phyloP scores from a whole-genome alignment of 2,888 invertebrate species.

The Asteroscopus sphinx region DNA sequence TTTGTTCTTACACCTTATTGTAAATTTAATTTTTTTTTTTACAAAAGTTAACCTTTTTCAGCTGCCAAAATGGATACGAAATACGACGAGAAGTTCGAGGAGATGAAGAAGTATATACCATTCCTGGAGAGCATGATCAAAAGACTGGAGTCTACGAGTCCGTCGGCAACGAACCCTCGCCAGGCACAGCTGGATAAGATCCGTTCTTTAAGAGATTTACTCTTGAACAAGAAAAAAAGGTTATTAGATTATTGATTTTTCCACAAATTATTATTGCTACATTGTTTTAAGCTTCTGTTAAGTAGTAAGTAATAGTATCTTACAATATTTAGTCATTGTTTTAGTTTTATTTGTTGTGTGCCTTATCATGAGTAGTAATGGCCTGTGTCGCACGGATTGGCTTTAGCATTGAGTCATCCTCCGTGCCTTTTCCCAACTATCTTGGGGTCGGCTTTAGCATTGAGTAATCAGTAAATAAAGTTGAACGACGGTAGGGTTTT shows the following conservation, averaged over 20 bases:
- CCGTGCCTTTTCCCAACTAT: too few relatives aligned
- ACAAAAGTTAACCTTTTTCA: slow-evolving; percentile 59
- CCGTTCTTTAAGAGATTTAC: slow-evolving; percentile 90
- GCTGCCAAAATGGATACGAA: slow-evolving; percentile 80
- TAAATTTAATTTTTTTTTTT: not conserved
- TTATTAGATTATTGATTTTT: slow-evolving; percentile 13
- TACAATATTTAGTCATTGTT: too few relatives aligned
- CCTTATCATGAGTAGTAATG: too few relatives aligned
- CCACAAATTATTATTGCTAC: slow-evolving; percentile 1
- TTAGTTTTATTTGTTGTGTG: too few relatives aligned
- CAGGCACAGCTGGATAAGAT: slow-evolving; percentile 91
- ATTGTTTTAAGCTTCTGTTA: not conserved
- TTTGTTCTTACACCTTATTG: not conserved
- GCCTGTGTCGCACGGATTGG: too few relatives aligned
- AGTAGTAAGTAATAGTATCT: not conserved
- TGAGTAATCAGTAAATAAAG: too few relatives aligned
- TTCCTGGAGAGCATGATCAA: slow-evolving; percentile 92
- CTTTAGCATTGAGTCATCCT: too few relatives aligned
- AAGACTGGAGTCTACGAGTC: slow-evolving; percentile 88
- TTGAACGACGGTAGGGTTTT: too few relatives aligned
- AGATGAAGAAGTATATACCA: slow-evolving; percentile 93
- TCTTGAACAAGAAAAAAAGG: slow-evolving; percentile 91
- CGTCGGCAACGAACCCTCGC: slow-evolving; percentile 83
- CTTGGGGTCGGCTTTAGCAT: too few relatives aligned
- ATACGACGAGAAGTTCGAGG: slow-evolving; percentile 91